Evolutionary conservation across 92 coral and sea anemone species (phyloP), one percentile per base, ranked within the genome.

Genomic region (Umimayanthus chanpuru): DNA sequence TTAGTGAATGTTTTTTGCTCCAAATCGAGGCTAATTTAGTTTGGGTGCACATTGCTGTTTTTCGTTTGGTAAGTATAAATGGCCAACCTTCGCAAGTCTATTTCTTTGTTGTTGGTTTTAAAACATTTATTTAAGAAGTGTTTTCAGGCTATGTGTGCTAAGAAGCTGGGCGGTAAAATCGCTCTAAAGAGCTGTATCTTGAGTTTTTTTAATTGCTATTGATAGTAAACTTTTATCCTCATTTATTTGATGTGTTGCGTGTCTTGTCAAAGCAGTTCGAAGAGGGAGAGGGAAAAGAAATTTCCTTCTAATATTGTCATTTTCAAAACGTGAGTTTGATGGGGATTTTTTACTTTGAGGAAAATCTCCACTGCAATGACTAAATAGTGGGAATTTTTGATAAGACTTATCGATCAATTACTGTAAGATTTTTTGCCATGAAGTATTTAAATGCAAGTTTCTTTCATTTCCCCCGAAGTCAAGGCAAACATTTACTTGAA

Each of bases 401-500:
- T 11, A 2, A 23, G 79, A 15, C 25, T 12, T 12, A 25, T 53
- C 47, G 71, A 26, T 56, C 43, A 2, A 29, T 80, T 32, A 21
- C 70, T 14, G 39, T 79, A 49, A 79, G 21, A 43, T 47, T 78
- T 80, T 32, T 74, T 64, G 41, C 49, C 49, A 44, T 81, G 73
- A 81, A 75, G 88, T 89, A 89, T 92, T 81, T 92, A 79, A 86
- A 85, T 75, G 65, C 50, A 81, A 76, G 79, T 68, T 43, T 44
- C 72, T 53, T 73, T 55, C 25, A 16, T 76, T 70, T 71, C 77
- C 77, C 50, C 66, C 71, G 30, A 44, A 66, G 71, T 81, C 64
- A 77, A 55, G 88, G 85, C 77, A 92, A 89, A 89, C 90, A 86
- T 85, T 79, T 68, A 11, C 26, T 67, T 25, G 25, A 71, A 83